phyloP scores from a whole-genome alignment of 2,888 invertebrate genomes.

The Drosophila monieri region DNA sequence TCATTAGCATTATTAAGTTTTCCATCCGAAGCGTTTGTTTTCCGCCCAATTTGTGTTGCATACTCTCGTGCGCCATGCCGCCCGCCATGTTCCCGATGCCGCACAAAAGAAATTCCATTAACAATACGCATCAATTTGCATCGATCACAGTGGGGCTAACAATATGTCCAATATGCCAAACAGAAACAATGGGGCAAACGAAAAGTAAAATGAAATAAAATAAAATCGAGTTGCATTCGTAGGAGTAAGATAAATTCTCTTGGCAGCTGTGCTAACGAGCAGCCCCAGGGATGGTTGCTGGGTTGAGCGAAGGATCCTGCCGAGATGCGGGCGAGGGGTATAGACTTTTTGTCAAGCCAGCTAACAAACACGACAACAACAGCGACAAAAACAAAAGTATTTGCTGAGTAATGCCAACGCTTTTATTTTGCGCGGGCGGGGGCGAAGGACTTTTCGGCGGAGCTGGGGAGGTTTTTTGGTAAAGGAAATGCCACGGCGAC shows the following conservation, averaged over 20 bases:
- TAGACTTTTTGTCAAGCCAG: slow-evolving; percentile 44
- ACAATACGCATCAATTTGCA: slow-evolving; percentile 74
- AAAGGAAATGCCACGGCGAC: not conserved
- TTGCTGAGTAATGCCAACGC: slow-evolving; percentile 51
- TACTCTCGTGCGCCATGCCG: not conserved
- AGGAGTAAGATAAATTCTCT: slow-evolving; percentile 72
- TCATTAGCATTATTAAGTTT: not conserved
- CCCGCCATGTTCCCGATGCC: not conserved
- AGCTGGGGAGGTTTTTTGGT: not conserved
- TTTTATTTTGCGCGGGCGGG: slow-evolving; percentile 36
- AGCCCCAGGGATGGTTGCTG: slow-evolving; percentile 40
- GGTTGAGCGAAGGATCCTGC: slow-evolving; percentile 4
- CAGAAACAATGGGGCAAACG: slow-evolving; percentile 38
- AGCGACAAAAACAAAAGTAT: slow-evolving; percentile 29
- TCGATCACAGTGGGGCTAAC: slow-evolving; percentile 71
- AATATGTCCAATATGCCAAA: slow-evolving; percentile 67
- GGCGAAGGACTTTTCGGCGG: not conserved
- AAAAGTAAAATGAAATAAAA: slow-evolving; percentile 38
- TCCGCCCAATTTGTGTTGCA: slow-evolving; percentile 10
- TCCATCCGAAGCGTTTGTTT: not conserved
- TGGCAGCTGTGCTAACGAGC: slow-evolving; percentile 76
- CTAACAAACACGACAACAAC: slow-evolving; percentile 25
- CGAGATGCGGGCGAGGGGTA: slow-evolving; percentile 6
- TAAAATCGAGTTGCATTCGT: slow-evolving; percentile 53
- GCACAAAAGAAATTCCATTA: slow-evolving; percentile 50